Percentiles rank a stretch among this genome's conserved stretches.
Evolutionary conservation across 2,113 vertebrate species (phyloP).

Genomic region (Nannobrachium achirus): DNA sequence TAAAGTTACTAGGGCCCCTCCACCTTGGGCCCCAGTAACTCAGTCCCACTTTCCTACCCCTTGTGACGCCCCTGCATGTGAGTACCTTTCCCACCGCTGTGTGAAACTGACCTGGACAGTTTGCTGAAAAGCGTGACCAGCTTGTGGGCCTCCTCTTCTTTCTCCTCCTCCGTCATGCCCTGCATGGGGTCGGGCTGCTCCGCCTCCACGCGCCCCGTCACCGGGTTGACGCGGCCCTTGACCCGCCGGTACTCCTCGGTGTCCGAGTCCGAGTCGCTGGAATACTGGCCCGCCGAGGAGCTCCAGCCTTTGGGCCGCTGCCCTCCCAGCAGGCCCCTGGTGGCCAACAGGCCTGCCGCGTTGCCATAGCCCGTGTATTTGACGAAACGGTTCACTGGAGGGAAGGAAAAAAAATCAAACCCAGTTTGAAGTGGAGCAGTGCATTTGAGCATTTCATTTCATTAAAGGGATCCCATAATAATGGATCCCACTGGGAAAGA

Average conservation of each 20-base stretch:
- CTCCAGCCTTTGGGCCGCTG: background rate
- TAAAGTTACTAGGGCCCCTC: no score
- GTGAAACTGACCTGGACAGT: conserved; percentile 14
- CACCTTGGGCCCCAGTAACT: no score
- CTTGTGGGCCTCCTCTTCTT: conserved; percentile 64
- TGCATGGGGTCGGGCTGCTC: conserved; percentile 67
- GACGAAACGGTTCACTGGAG: conserved; percentile 68
- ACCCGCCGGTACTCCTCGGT: conserved; percentile 70
- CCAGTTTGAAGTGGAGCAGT: no score
- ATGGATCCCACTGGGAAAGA: no score
- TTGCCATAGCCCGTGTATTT: conserved; percentile 76
- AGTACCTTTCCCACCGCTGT: no score
- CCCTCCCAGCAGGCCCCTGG: conserved; percentile 59
- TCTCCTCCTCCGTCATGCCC: conserved; percentile 73
- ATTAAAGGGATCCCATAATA: no score
- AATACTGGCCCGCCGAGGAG: conserved; percentile 45
- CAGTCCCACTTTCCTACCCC: no score
- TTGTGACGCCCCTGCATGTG: no score
- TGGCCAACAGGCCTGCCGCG: conserved; percentile 68
- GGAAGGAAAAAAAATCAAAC: no score
- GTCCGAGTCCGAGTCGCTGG: conserved; percentile 69
- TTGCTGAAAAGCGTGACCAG: conserved; percentile 66
- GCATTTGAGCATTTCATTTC: no score
- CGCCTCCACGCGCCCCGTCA: conserved; percentile 69
- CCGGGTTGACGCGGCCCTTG: conserved; percentile 61